Evolutionary conservation across 2,797 vertebrate genomes (phyloP).

Genomic region (Hydrocynus forskahlii): DNA sequence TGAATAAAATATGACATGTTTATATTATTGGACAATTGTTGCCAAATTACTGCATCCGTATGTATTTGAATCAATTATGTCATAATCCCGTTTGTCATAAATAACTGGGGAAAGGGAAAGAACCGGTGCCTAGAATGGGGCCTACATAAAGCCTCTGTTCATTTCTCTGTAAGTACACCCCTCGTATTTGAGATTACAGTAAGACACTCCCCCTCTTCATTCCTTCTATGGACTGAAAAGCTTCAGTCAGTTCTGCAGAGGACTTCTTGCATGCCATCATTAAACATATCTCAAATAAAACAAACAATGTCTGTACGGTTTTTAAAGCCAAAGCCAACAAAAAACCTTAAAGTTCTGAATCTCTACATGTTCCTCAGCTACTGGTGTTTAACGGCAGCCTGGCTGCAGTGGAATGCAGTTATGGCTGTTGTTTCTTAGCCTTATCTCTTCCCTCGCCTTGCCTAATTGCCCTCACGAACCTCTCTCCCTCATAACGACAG

Average conservation of each 20-base stretch:
- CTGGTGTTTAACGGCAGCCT: background rate
- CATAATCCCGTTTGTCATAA: no score
- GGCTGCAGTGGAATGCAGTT: background rate
- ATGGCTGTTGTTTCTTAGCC: background rate
- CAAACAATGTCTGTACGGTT: background rate
- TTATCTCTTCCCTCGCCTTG: constrained; percentile 6
- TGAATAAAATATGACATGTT: no score
- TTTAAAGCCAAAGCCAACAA: background rate
- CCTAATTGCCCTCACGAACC: background rate
- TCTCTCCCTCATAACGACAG: background rate
- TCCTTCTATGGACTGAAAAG: background rate
- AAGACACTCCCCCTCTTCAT: constrained; percentile 21
- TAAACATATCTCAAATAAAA: background rate
- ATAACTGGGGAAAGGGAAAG: background rate
- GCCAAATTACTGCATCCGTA: no score
- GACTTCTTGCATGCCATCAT: background rate
- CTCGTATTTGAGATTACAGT: constrained; percentile 12
- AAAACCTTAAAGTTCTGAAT: background rate
- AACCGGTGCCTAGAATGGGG: background rate
- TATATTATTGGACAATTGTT: no score
- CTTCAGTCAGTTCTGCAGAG: background rate
- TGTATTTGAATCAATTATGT: no score
- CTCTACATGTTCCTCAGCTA: background rate
- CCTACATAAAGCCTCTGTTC: background rate
- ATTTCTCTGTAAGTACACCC: constrained; percentile 1